Evolutionary conservation across 2,113 vertebrate genomes (phyloP).

Genomic region (Bos indicus): DNA sequence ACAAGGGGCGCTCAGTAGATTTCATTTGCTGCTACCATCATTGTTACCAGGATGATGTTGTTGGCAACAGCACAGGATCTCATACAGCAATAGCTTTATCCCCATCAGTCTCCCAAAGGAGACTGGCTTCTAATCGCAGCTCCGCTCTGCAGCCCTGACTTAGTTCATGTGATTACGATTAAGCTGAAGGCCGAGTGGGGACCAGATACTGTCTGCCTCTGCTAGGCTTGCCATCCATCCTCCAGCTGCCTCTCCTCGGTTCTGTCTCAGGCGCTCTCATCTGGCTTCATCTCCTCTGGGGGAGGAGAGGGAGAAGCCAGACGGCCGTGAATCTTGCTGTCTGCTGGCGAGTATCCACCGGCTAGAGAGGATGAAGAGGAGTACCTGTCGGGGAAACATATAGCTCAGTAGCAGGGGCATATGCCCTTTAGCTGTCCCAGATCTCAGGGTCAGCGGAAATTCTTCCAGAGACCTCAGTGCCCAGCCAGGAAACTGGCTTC

Average conservation of each 20-base stretch:
- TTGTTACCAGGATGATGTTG: background rate
- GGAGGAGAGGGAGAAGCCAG: constrained; percentile 57
- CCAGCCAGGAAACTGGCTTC: background rate
- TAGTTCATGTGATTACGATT: constrained; percentile 50
- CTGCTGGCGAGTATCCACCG: background rate
- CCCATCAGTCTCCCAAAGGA: background rate
- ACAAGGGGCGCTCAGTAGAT: background rate
- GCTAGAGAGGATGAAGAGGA: background rate
- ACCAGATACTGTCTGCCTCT: constrained; percentile 2
- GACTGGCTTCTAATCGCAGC: background rate
- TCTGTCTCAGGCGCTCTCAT: constrained; percentile 30
- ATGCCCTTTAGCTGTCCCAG: background rate
- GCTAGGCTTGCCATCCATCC: background rate
- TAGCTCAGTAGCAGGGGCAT: constrained; percentile 29
- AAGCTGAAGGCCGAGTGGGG: constrained; percentile 6
- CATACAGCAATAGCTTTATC: background rate
- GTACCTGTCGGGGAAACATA: constrained; percentile 32
- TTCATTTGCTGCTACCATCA: background rate
- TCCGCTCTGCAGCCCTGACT: background rate
- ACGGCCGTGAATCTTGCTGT: constrained; percentile 64
- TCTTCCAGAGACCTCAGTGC: background rate
- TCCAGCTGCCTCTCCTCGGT: background rate
- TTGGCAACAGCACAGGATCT: background rate
- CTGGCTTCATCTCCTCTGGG: constrained; percentile 48
- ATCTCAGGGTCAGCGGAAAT: background rate